Conservation (phyloP, 2,797 vertebrate genomes). For the Eospalax fontanierii region DNA sequence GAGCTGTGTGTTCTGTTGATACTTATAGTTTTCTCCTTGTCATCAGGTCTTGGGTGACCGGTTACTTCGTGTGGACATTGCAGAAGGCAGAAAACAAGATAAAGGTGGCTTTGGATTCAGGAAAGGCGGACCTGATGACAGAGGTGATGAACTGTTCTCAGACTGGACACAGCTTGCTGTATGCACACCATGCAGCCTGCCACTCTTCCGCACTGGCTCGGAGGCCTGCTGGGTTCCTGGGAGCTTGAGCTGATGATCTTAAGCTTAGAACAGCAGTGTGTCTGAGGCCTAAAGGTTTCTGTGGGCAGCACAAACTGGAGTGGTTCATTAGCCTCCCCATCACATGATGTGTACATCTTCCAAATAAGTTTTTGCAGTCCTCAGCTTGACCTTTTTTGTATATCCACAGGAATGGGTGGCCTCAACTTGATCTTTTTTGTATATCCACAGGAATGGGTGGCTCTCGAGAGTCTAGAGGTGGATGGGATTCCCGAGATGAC, state of each 20-base stretch:
- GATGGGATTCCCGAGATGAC: conserved; percentile 92
- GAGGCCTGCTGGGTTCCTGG: background rate
- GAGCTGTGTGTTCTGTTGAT: background rate
- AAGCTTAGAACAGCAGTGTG: no score
- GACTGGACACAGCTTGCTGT: background rate
- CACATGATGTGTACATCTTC: background rate
- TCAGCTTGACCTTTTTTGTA: conserved; percentile 70
- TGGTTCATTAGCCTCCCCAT: no score
- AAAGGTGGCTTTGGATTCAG: conserved; percentile 97
- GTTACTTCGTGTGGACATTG: conserved; percentile 97
- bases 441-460: conserved; percentile 93
- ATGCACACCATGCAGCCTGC: background rate
- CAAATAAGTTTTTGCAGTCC: background rate
- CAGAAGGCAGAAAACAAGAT: conserved; percentile 97
- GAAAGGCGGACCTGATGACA: conserved; percentile 95
- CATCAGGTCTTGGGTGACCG: conserved; percentile 94
- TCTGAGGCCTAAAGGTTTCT: no score
- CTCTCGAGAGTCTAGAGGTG: conserved; percentile 94
- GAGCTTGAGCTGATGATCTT: background rate
- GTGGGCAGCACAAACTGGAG: no score
- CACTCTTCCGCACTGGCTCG: background rate
- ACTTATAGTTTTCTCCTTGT: conserved; percentile 65
- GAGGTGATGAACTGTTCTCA: conserved; percentile 91
- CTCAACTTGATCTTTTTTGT: conserved; percentile 68
- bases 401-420: conserved; percentile 92